Base-by-base conservation (phyloP, 2,888 invertebrate species). In the Trichogramma dendrolimi region DNA sequence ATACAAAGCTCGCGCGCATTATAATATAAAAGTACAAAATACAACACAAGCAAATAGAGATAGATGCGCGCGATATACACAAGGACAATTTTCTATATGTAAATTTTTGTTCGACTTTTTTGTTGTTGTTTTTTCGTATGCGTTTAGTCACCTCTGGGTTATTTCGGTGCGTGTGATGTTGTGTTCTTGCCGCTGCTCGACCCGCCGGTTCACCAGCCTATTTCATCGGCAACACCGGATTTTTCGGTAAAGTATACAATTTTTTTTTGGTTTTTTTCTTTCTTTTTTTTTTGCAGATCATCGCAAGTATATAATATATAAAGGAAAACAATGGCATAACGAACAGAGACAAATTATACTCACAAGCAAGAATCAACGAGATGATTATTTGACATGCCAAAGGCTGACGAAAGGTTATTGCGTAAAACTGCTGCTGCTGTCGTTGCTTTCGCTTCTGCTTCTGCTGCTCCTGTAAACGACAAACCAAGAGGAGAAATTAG, bases 151-250 rank as follows among this genome's bases (percentile, higher is more conserved):
- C 85, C 85, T 86, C 82, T 86, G 85, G 71, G 85, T 85, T 74
- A 85, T 84, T 82, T 86, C 85, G 77, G 85, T 86, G 79, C 84
- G 85, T 71, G 86, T 86, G 78, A 86, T 83, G 81, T 84, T 84
- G 81, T 85, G 86, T 80, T 86, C 85, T 80, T 85, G 85, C 75
- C 85, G 83, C 80, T 85, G 84, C 80, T 85, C 85, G 79, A 86
- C 84, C 78, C 86, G 83, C 75, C 86, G 84, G 80, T 85, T 86
- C 82, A 86, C 85, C 82, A 86, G 83, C 82, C 86, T 86, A 81
- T 71, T 72, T 71, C 71, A 27, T 27, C 27, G 27, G 27, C 27
- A 27, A 27, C 27, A 2, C 27, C 27, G 27, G 27, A 27, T n/a
- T 46, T 46, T 46, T 46, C 46, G 46, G n/a, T 46, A 2, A 46